Evolutionary conservation across 2,113 vertebrate genomes (phyloP).

Genomic region (Arizona elegans): DNA sequence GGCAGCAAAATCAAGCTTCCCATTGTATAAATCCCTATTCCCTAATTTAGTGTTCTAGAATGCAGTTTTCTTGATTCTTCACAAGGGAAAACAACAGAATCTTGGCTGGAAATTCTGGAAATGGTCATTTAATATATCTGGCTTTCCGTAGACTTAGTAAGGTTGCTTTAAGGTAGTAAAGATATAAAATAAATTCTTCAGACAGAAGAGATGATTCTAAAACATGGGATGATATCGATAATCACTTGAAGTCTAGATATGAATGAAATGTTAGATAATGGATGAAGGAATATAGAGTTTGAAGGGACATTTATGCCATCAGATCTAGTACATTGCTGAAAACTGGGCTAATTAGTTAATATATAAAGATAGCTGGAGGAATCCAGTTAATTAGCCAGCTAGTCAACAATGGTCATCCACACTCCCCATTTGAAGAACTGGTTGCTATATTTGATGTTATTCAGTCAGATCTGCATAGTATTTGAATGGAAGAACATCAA

Average conservation of each 20-base stretch:
- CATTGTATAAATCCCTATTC: not conserved
- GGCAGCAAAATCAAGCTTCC: not conserved
- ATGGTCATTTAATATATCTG: not conserved
- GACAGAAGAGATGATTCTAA: not conserved
- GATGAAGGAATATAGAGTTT: not conserved
- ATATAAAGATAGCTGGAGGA: not conserved
- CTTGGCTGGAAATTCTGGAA: not conserved
- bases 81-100: not conserved
- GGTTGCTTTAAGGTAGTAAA: not conserved
- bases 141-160: not conserved
- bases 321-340: not conserved
- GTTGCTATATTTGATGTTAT: not conserved
- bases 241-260: not conserved
- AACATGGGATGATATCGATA: not conserved
- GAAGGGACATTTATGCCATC: not conserved
- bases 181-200: not conserved
- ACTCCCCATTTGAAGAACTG: not conserved
- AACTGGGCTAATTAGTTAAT: not conserved
- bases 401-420: not conserved
- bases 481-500: not conserved
- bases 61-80: not conserved
- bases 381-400: not conserved
- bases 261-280: not conserved
- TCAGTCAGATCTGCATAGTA: not conserved
- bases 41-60: not conserved